A percentile compares a stretch with the other conserved stretches of the same genome.
phyloP scores from a whole-genome alignment of 1,140 invertebrate genomes.

The Hormaphis cornu region DNA sequence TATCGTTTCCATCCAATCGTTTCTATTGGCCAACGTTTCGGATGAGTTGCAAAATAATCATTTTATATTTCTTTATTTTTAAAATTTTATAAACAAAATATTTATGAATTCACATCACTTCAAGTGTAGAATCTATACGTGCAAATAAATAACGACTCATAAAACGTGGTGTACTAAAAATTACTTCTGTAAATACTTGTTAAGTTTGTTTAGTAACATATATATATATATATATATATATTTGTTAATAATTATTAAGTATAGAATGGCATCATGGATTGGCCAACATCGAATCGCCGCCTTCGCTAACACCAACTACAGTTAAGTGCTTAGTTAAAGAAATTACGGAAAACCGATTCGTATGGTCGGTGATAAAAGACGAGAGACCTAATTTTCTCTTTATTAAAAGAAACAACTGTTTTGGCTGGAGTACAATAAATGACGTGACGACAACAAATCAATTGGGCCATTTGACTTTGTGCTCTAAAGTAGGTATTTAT shows the following conservation, averaged over 20 bases:
- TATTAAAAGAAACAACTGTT: not conserved
- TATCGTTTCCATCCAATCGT: too few relatives aligned
- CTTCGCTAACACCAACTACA: not conserved
- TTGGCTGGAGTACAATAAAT: not conserved
- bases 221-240: too few relatives aligned
- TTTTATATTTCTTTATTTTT: too few relatives aligned
- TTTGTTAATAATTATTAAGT: not conserved
- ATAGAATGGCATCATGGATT: not conserved
- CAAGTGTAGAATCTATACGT: too few relatives aligned
- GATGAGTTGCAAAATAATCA: too few relatives aligned
- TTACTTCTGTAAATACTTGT: too few relatives aligned
- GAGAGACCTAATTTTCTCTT: not conserved
- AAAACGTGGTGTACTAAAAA: too few relatives aligned
- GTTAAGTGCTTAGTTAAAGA: not conserved
- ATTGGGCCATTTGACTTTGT: not conserved
- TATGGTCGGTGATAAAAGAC: not conserved
- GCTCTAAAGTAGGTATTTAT: not conserved
- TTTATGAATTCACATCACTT: too few relatives aligned
- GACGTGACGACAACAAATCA: not conserved
- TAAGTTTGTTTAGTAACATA: too few relatives aligned
- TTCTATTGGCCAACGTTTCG: too few relatives aligned
- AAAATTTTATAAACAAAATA: too few relatives aligned
- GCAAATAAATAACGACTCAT: too few relatives aligned
- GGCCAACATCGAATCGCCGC: not conserved
- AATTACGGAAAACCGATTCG: not conserved